Evolutionary conservation across 2,888 invertebrate species (phyloP), one percentile per base, ranked within the genome.

Genomic region (Nasonovia ribisnigri): DNA sequence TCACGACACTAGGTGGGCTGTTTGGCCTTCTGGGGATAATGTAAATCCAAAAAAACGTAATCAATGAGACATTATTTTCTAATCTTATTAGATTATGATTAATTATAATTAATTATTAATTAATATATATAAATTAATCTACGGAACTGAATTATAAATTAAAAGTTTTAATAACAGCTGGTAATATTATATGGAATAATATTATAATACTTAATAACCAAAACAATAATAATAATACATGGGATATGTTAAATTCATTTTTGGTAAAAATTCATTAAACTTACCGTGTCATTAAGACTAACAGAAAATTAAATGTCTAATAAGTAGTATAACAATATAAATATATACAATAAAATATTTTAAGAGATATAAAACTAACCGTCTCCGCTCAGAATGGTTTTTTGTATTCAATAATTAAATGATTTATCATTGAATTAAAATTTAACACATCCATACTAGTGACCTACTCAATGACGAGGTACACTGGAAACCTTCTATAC

Each of bases 1-100:
- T 90, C 93, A 93, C 93, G 93, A 93, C 57, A 84, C 26, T 24
- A n/a, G 84, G 57, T 77, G 88, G 88, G 88, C 84, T 54, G 54
- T 20, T 16, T 46, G 16, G 77, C n/a, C 13, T 91, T 84, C 91
- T 29, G 13, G 20, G 46, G 42, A 11, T 13, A 89, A 92, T 42
- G 42, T 43, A 54, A 54, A 51, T 48, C 57, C n/a, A 57, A 60
- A 92, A 91, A 88, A 86, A 87, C 36, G 60, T 42, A 60, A 92
- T 87, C 86, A 48, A 91, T n/a, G 60, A 84, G 48, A n/a, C n/a
- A n/a, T n/a, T n/a, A n/a, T n/a, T n/a, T n/a, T n/a, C n/a, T n/a
- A n/a, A n/a, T n/a, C n/a, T n/a, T n/a, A n/a, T n/a, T n/a, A n/a
- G n/a, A n/a, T n/a, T n/a, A n/a, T n/a, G n/a, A n/a, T n/a, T n/a